Conservation (phyloP, 2,113 vertebrate genomes). For the Tretioscincus oriximinensis region DNA sequence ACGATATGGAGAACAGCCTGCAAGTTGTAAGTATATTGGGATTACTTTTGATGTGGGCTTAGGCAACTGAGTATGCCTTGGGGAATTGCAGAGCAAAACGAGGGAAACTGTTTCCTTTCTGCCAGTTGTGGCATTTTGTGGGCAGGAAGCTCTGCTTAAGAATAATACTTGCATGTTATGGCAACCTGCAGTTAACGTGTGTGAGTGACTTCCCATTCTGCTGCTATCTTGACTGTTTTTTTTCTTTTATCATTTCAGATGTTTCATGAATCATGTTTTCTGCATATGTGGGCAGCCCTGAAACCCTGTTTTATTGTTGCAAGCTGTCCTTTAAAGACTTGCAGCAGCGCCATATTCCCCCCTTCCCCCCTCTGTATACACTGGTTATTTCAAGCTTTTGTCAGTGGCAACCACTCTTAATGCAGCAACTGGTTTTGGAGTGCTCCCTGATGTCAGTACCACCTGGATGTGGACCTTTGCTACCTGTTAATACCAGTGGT, state of each 20-base stretch:
- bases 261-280: slow-evolving; percentile 89
- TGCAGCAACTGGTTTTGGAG: slow-evolving; percentile 87
- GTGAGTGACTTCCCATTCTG: background rate
- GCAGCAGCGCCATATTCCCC: slow-evolving; percentile 86
- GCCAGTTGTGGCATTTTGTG: background rate
- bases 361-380: slow-evolving; percentile 79
- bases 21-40: slow-evolving; percentile 90
- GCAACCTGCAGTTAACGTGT: background rate
- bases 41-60: background rate
- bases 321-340: slow-evolving; percentile 82
- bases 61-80: background rate
- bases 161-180: background rate
- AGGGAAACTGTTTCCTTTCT: background rate
- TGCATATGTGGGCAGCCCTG: slow-evolving; percentile 75
- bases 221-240: slow-evolving; percentile 49
- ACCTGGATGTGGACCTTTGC: slow-evolving; percentile 84
- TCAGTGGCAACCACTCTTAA: slow-evolving; percentile 86
- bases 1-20: slow-evolving; percentile 98
- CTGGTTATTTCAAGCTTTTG: slow-evolving; percentile 86
- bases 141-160: too few species aligned
- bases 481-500: slow-evolving; percentile 90
- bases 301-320: slow-evolving; percentile 80
- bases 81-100: accelerated
- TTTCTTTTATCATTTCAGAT: slow-evolving; percentile 68
- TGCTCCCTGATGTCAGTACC: slow-evolving; percentile 85